Evolutionary conservation across 2,797 vertebrate species (phyloP), one percentile per base, ranked within the genome.

Genomic region (Liasis olivaceus): DNA sequence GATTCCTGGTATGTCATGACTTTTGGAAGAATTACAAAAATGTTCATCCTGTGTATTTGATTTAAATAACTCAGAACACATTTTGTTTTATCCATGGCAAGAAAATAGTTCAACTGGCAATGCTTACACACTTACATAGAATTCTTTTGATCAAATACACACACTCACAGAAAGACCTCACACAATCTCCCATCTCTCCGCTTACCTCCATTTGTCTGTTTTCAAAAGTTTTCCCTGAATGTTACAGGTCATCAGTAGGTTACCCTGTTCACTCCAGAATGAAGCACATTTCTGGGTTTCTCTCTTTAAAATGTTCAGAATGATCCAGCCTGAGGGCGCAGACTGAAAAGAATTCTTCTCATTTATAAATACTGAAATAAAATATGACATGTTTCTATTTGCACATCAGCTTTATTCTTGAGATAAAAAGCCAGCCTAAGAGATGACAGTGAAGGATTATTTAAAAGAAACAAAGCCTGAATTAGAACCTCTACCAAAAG

Each of bases 1-100:
- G 36, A 26, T 28, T 36, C 20, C 22, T 47, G 36, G 20, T 58
- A 6, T 17, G 17, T n/a, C 14, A 28, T 56, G 89, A 60, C 20
- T 51, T 81, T 47, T 60, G 24, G 28, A 26, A 51, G 58, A 84
- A 22, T 8, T 84, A 60, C 36, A 90, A 62, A 90, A n/a, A 13
- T 36, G 17, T 28, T 26, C 24, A 47, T 51, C 58, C 20, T 63
- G 7, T 85, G 26, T 7, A 13, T 84, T 62, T 63, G 47, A 47
- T 90, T 85, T 54, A 51, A 85, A 51, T 85, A 85, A 51, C 62
- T 51, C 11, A 51, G 58, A n/a, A 15, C 89, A 24, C 28, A 85
- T 90, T 62, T 89, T 89, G 51, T 90, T 31, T 90, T 90, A 28
- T 15, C 20, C 14, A 90, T 8, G 42, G 24, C 89, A 90, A 85